Evolutionary conservation across 35 echinoderm and acorn worm genomes (phyloP), one percentile per base, ranked within the genome.

Genomic region (Stichopus chloronotus): DNA sequence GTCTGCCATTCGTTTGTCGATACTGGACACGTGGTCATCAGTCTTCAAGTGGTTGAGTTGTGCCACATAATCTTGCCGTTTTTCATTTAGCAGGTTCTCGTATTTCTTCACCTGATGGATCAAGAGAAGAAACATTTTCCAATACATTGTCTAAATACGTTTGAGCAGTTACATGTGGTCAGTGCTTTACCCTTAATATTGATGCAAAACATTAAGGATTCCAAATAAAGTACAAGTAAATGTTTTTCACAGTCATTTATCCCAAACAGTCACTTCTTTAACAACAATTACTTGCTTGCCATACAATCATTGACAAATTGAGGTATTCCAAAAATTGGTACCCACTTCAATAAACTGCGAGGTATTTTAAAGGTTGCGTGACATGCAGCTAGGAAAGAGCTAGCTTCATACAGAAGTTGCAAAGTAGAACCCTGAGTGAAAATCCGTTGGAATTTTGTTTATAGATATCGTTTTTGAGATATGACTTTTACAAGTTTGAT

Each of bases 21-120:
- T 65, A 76, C 90, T 92, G 6, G 59, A 76, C 9, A 92, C 76
- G 25, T 95, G 94, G 55, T 95, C 94, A 19, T 95, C 90, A 7
- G 92, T 65, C 56, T 81, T 55, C 12, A 95, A 83, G 20, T 92
- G 52, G 17, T 72, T 88, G 53, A 95, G n/a, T 59, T 92, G 69
- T 59, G 56, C 56, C 60, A 92, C 55, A 53, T 92, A 92, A 16
- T 95, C 83, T 53, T 89, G 82, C 17, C 94, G 81, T 55, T 92
- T 92, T 10, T 86, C 84, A 19, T 92, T 56, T 9, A 95, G 84
- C 7, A 92, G 90, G 13, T 78, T 24, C 63, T 95, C 91, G 59
- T 95, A 95, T 76, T 95, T 92, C 13, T 53, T 78, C 8, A 95
- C 78, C 94, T 95, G 56, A 86, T 43, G 30, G 30, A 52, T 81